Conservation (phyloP, 2,797 vertebrate genomes). For the Argyrosomus regius region DNA sequence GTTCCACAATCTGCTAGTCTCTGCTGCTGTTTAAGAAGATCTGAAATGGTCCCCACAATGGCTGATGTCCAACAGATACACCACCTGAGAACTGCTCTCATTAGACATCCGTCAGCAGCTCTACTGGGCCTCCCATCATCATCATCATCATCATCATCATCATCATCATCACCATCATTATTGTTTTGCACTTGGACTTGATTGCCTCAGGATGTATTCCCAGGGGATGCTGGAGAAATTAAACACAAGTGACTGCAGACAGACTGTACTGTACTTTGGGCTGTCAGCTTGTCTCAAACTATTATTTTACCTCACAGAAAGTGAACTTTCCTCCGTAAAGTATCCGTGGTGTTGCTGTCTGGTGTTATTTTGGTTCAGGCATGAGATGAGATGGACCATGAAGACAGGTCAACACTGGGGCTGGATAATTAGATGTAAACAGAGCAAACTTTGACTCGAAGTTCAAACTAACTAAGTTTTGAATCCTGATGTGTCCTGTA, state of each 20-base stretch:
- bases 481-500: too few relatives aligned
- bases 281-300: background rate
- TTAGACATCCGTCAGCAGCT: conserved; percentile 16
- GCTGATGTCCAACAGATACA: background rate
- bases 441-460: too few relatives aligned
- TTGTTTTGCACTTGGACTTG: conserved; percentile 17
- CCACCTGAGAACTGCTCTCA: conserved; percentile 8
- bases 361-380: conserved; percentile 1
- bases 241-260: conserved; percentile 37
- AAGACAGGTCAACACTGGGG: background rate
- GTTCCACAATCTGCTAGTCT: background rate
- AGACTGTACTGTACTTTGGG: background rate
- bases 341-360: background rate
- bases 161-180: conserved; percentile 10
- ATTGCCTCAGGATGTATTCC: conserved; percentile 33
- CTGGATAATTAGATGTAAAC: background rate
- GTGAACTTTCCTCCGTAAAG: background rate
- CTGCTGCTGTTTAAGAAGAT: background rate
- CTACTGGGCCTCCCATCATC: conserved; percentile 17
- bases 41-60: background rate
- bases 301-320: too few relatives aligned
- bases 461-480: too few relatives aligned
- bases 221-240: conserved; percentile 25
- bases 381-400: background rate
- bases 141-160: conserved; percentile 15